A percentile compares a stretch with the other conserved stretches of the same genome.
Conservation (phyloP, 2,888 invertebrate genomes). For the Scaeva pyrastri region DNA sequence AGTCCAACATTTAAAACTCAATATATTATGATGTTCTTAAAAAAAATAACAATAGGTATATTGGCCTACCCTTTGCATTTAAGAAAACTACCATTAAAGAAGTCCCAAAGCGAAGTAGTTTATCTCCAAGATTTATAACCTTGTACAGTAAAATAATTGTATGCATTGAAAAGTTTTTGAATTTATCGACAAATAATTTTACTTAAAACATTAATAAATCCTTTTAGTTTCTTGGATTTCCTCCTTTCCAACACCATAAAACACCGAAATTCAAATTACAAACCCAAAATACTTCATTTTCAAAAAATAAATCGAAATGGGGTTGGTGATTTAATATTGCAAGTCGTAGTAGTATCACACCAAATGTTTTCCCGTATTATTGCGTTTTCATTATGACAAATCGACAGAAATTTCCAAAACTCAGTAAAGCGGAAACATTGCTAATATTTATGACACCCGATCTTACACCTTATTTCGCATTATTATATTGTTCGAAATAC, state of each 20-base stretch:
- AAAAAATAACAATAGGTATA: too few species aligned
- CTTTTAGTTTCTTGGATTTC: not conserved
- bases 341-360: not conserved
- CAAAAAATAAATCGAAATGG: not conserved
- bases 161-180: not conserved
- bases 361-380: conserved; percentile 54
- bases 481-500: conserved; percentile 8
- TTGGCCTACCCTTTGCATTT: too few species aligned
- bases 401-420: conserved; percentile 66
- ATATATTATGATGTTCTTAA: too few species aligned
- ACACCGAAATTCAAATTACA: conserved; percentile 21
- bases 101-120: not conserved
- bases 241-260: not conserved
- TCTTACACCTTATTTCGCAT: conserved; percentile 77
- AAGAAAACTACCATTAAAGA: not conserved
- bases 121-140: conserved; percentile 15
- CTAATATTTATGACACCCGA: conserved; percentile 75
- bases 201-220: not conserved
- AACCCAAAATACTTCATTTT: not conserved
- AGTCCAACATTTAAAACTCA: too few species aligned
- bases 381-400: conserved; percentile 77
- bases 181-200: conserved; percentile 27
- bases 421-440: conserved; percentile 75
- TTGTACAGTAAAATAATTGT: not conserved
- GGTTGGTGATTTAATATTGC: not conserved